These are phyloP conservation scores for Diplogasteroides magnus DNA, from an alignment of 1,140 invertebrate species.

Conservation along the genomic window DNA sequence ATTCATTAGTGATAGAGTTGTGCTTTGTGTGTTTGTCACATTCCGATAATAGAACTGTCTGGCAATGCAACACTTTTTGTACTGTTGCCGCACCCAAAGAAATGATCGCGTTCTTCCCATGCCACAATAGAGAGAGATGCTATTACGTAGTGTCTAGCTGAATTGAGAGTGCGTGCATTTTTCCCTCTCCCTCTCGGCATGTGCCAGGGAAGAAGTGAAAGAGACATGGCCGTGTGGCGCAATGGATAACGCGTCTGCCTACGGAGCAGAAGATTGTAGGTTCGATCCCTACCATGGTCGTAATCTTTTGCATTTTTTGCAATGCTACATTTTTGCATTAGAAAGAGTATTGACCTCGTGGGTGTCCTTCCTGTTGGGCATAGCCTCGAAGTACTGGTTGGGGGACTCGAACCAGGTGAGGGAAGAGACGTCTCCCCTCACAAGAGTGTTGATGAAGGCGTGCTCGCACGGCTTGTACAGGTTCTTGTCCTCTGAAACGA, in stretches of 20 bases:
- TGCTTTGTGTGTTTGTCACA: too few relatives aligned
- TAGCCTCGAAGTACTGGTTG: slow-evolving; percentile 61
- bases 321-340: neutral
- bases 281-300: neutral
- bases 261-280: slow-evolving; percentile 6
- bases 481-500: slow-evolving; percentile 43
- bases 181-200: neutral
- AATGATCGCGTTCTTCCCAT: too few relatives aligned
- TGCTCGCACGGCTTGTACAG: slow-evolving; percentile 68
- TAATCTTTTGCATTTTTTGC: neutral
- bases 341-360: slow-evolving; percentile 11
- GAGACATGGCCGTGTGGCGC: neutral
- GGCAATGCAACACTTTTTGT: neutral
- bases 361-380: slow-evolving; percentile 42
- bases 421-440: slow-evolving; percentile 81
- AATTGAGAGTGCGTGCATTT: too few relatives aligned
- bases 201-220: neutral
- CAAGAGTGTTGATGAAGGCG: slow-evolving; percentile 84
- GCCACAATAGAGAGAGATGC: too few relatives aligned
- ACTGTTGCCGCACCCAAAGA: neutral
- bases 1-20: too few relatives aligned
- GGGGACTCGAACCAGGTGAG: slow-evolving; percentile 86
- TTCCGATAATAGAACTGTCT: too few relatives aligned
- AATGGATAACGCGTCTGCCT: slow-evolving; percentile 3
- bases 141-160: too few relatives aligned